Base-by-base conservation (phyloP, 2,797 vertebrate species). In the Phaenicophaeus curvirostris region DNA sequence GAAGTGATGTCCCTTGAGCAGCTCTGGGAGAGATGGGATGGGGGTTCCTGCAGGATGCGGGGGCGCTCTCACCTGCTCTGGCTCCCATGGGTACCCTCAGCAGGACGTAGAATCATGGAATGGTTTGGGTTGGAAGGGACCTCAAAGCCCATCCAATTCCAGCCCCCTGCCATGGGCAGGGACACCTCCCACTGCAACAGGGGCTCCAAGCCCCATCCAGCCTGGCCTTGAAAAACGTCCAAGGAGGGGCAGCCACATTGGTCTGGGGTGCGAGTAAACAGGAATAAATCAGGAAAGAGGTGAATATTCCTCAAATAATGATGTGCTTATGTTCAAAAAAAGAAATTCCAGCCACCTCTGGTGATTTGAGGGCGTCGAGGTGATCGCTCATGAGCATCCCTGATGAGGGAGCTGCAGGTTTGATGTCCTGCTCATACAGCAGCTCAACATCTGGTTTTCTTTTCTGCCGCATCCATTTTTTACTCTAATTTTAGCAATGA, bases 41-140 rank as follows among this genome's bases (percentile, higher is more conserved):
- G 14, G 51, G 17, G 11, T 57, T 30, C 37, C 14, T 0, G 2
- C 6, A 54, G 59, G 27, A 24, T 39, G 9, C 0, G 2, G 14
- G 33, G 53, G 50, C 20, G 83, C 18, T 51, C 16, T 42, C 23
- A 3, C 25, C 59, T 24, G 4, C 16, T n/a, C 7, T 17, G 3
- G 28, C 17, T 62, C 53, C 88, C 2, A 3, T 37, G 54, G 73
- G 69, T 9, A 6, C 67, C 9, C 0, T 27, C 71, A 74, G 37
- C 82, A 72, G 71, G 31, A 1, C 67, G 5, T 30, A 66, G 33
- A 44, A 11, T 41, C 41, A 41, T 41, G 15, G 41, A 41, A 19
- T 44, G 44, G 44, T 17, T 44, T 17, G 17, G 18, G 44, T 44
- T 44, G 44, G 41, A 44, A 44, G 44, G 44, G 44, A 44, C 44